Conservation (phyloP, 2,888 invertebrate genomes). For the Zelleria hepariella region DNA sequence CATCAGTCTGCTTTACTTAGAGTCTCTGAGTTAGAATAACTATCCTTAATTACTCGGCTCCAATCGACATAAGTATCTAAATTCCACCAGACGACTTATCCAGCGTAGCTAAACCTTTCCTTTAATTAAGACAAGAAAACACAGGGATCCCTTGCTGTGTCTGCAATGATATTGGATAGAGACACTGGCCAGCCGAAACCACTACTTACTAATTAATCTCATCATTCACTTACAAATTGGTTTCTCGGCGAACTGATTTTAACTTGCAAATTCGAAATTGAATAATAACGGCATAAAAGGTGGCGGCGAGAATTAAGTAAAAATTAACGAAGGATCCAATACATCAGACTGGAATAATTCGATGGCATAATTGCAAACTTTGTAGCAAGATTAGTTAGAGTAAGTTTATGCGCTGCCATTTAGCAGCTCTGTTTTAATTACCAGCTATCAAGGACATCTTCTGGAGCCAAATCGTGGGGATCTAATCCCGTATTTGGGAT, state of each 20-base stretch:
- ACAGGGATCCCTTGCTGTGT: constrained; percentile 23
- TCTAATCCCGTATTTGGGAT: constrained; percentile 52
- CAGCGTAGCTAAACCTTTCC: constrained; percentile 27
- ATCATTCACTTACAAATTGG: constrained; percentile 14
- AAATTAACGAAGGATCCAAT: neutral
- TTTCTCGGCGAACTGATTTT: neutral
- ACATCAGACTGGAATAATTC: neutral
- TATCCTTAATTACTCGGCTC: constrained; percentile 27
- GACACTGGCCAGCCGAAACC: constrained; percentile 12
- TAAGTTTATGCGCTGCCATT: constrained; percentile 25
- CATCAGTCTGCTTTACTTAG: neutral
- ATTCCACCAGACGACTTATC: constrained; percentile 25
- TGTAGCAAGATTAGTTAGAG: neutral
- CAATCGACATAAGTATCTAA: constrained; percentile 34
- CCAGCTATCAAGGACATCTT: constrained; percentile 37
- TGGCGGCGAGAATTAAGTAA: neutral
- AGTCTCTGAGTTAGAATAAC: constrained; percentile 24
- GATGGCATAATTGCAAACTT: too few species aligned
- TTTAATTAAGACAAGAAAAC: constrained; percentile 42
- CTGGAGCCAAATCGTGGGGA: constrained; percentile 42
- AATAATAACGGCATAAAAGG: neutral
- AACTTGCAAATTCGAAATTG: neutral
- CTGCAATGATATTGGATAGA: constrained; percentile 22
- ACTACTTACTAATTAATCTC: constrained; percentile 22
- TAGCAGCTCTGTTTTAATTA: constrained; percentile 42